Conservation (phyloP, 2,888 invertebrate genomes). For the Glyphotaelius pellucidus region DNA sequence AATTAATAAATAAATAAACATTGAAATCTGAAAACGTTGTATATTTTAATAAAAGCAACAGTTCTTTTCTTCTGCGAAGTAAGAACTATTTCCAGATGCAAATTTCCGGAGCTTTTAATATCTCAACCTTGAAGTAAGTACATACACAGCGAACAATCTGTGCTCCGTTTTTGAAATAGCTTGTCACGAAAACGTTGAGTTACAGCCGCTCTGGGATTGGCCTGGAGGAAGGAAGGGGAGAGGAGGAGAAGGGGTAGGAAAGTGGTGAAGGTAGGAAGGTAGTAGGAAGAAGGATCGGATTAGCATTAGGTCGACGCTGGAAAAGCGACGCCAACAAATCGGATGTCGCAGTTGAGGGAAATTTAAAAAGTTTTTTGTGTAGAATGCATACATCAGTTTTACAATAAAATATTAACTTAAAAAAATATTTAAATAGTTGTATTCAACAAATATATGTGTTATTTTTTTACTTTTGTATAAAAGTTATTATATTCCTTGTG, state of each 20-base stretch:
- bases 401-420: background rate
- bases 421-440: background rate
- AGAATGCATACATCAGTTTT: background rate
- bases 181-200: conserved; percentile 57
- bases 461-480: too few species aligned
- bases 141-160: conserved; percentile 32
- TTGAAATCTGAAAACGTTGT: background rate
- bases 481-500: too few species aligned
- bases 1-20: background rate
- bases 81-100: background rate
- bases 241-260: background rate
- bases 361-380: background rate
- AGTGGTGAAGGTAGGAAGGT: conserved; percentile 6
- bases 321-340: conserved; percentile 31
- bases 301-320: conserved; percentile 49
- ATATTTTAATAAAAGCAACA: background rate
- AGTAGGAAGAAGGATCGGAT: conserved; percentile 55
- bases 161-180: conserved; percentile 54
- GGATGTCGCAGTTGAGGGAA: background rate
- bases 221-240: background rate
- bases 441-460: too few species aligned
- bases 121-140: background rate
- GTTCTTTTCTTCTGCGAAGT: background rate
- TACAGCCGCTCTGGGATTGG: conserved; percentile 49
- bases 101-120: conserved; percentile 2